Conservation (phyloP, 2,888 invertebrate species). For the Linyphia triangularis region DNA sequence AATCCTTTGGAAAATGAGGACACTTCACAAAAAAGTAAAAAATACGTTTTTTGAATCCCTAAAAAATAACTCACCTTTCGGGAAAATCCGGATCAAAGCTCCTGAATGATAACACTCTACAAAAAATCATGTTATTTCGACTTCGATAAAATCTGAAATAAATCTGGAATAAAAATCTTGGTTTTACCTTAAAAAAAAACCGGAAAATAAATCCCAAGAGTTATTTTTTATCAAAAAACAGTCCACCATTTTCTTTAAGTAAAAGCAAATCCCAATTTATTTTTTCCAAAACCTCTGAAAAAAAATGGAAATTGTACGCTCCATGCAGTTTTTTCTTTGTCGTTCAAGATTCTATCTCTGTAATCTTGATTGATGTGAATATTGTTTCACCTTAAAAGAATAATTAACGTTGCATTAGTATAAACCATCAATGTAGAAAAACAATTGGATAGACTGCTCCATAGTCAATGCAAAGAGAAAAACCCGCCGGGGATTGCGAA, state of each 20-base stretch:
- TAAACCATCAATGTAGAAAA: no score
- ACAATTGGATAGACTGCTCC: no score
- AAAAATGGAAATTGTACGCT: no score
- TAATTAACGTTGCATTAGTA: no score
- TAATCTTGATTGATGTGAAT: no score
- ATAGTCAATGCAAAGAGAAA: no score
- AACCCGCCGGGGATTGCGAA: no score
- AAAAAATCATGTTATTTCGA: neutral
- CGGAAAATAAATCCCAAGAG: slow-evolving; percentile 24
- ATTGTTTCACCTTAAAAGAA: no score
- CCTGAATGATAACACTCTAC: slow-evolving; percentile 11
- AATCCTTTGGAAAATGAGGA: slow-evolving; percentile 34
- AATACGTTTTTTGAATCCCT: neutral
- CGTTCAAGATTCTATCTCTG: no score
- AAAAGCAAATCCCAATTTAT: neutral
- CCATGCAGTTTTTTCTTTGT: no score
- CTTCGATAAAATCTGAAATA: slow-evolving; percentile 34
- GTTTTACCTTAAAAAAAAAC: slow-evolving; percentile 1
- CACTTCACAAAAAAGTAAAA: slow-evolving; percentile 7
- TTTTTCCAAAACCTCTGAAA: neutral
- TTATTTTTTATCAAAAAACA: neutral
- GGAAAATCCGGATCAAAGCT: neutral
- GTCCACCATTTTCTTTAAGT: neutral
- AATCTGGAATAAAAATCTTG: slow-evolving; percentile 8
- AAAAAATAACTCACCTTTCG: neutral